A percentile compares a stretch with the other conserved stretches of the same genome.
phyloP scores from a whole-genome alignment of 2,113 vertebrate genomes.

The Columba janthina region DNA sequence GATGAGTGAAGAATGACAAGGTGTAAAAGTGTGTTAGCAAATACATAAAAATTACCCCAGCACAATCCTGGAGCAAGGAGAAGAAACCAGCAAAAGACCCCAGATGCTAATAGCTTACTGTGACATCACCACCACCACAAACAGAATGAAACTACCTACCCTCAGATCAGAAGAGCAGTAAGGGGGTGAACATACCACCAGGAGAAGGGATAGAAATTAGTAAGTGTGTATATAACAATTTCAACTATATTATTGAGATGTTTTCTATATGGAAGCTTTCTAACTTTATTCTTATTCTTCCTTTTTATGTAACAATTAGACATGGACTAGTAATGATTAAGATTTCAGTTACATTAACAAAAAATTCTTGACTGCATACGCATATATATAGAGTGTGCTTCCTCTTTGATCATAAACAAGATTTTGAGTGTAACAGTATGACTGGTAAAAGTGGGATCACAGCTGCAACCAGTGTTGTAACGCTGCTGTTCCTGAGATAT shows the following conservation, averaged over 20 bases:
- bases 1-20: background rate
- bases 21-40: background rate
- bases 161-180: background rate
- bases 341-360: background rate
- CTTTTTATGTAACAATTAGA: background rate
- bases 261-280: background rate
- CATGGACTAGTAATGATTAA: background rate
- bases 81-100: background rate
- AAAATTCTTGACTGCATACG: background rate
- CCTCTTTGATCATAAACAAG: background rate
- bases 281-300: background rate
- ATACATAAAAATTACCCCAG: background rate
- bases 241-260: background rate
- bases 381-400: background rate
- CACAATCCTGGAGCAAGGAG: background rate
- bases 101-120: background rate
- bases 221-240: background rate
- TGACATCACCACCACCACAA: background rate
- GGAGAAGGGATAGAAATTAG: background rate
- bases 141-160: background rate
- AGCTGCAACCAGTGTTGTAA: background rate
- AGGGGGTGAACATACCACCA: background rate
- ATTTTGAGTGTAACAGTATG: background rate
- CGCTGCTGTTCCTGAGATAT: background rate
- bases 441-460: background rate